phyloP scores from a whole-genome alignment of 2,797 vertebrate species.

The Nasua narica region DNA sequence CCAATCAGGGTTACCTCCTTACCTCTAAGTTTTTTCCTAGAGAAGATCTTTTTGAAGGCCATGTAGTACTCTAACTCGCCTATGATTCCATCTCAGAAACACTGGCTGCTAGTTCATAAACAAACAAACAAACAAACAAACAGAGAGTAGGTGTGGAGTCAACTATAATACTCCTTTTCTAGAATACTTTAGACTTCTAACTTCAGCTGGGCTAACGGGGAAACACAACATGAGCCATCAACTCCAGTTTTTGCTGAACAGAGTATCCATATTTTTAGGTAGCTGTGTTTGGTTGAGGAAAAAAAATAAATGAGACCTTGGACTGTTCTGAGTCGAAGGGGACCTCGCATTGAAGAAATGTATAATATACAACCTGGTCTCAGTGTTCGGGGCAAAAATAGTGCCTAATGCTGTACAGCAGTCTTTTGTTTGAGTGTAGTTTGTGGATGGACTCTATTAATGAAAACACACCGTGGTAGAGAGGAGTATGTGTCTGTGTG shows the following conservation, averaged over 20 bases:
- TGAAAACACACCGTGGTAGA: neutral
- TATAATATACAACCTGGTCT: neutral
- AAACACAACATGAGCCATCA: constrained; percentile 49
- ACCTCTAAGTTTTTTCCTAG: constrained; percentile 9
- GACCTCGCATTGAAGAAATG: neutral
- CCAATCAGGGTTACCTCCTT: neutral
- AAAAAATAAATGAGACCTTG: neutral
- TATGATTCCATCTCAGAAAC: constrained; percentile 32
- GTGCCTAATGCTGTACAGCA: neutral
- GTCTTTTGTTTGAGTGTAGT: neutral
- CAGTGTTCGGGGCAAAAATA: neutral
- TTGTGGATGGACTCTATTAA: neutral
- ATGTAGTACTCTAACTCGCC: neutral
- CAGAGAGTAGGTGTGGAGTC: constrained; percentile 39
- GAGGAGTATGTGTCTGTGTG: neutral
- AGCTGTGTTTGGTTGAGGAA: neutral
- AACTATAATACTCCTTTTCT: neutral
- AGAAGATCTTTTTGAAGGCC: constrained; percentile 31
- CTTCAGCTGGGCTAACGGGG: constrained; percentile 50
- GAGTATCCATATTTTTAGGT: constrained; percentile 31
- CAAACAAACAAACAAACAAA: constrained; percentile 17
- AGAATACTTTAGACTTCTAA: neutral
- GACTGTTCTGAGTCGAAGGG: neutral
- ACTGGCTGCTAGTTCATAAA: constrained; percentile 43
- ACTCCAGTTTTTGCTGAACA: constrained; percentile 6